Conservation (phyloP, 2,113 vertebrate genomes). For the Lontra canadensis region DNA sequence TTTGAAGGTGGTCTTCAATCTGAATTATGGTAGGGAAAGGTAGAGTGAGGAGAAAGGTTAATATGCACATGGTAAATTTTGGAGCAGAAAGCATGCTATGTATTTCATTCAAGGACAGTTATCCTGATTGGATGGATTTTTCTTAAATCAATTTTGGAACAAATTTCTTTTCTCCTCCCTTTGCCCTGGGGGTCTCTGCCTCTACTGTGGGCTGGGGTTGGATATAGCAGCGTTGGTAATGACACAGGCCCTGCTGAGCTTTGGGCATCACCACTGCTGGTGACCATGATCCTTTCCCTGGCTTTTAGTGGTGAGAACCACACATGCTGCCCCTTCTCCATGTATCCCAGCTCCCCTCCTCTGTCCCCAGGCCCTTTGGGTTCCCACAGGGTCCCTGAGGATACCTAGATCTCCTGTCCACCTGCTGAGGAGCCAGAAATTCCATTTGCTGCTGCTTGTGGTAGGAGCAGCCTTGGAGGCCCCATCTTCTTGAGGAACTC, state of each 20-base stretch:
- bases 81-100: neutral
- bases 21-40: no score
- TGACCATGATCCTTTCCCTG: no score
- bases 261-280: neutral
- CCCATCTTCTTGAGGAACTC: neutral
- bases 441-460: neutral
- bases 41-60: neutral
- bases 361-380: neutral
- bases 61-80: neutral
- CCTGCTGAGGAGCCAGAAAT: neutral
- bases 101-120: neutral
- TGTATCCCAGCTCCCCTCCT: neutral
- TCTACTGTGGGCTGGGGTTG: neutral
- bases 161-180: neutral
- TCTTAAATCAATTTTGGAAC: neutral
- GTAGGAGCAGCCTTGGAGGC: neutral
- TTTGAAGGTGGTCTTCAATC: neutral
- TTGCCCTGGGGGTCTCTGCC: neutral
- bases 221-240: neutral
- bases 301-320: neutral
- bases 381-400: neutral
- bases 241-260: neutral
- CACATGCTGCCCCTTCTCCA: neutral
- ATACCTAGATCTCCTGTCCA: neutral
- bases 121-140: neutral